A percentile compares a stretch with the other conserved stretches of the same genome.
Conservation (phyloP, 2,797 vertebrate species). For the Myotis vivesi region DNA sequence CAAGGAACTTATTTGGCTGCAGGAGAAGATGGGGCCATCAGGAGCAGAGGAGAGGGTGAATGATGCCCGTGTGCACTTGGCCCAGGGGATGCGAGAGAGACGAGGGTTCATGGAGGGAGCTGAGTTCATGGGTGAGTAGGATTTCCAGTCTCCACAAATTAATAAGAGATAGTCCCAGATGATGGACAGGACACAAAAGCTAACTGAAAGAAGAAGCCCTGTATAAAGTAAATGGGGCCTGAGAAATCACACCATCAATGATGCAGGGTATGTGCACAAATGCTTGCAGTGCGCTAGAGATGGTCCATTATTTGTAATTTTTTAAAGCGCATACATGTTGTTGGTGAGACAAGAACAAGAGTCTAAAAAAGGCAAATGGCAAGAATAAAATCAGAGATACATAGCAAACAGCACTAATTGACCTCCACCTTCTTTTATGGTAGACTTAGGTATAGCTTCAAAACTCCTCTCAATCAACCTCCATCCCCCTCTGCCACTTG, state of each 20-base stretch:
- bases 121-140: background rate
- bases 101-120: background rate
- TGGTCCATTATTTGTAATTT: accelerated
- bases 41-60: background rate
- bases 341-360: background rate
- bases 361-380: background rate
- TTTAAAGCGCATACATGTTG: background rate
- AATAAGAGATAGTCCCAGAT: background rate
- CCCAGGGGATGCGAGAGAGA: background rate
- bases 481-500: background rate
- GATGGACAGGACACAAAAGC: background rate
- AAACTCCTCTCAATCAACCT: background rate
- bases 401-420: accelerated
- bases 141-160: background rate
- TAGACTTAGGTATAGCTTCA: background rate
- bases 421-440: background rate
- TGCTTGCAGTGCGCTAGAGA: background rate
- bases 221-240: background rate
- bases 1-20: background rate
- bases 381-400: background rate
- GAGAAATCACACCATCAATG: background rate
- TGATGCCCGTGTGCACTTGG: accelerated
- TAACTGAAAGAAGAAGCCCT: background rate
- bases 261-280: background rate
- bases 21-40: background rate